Percentiles rank a stretch among this genome's conserved stretches.
Evolutionary conservation across 1,140 invertebrate species (phyloP).

Genomic region (Chelonus insularis): DNA sequence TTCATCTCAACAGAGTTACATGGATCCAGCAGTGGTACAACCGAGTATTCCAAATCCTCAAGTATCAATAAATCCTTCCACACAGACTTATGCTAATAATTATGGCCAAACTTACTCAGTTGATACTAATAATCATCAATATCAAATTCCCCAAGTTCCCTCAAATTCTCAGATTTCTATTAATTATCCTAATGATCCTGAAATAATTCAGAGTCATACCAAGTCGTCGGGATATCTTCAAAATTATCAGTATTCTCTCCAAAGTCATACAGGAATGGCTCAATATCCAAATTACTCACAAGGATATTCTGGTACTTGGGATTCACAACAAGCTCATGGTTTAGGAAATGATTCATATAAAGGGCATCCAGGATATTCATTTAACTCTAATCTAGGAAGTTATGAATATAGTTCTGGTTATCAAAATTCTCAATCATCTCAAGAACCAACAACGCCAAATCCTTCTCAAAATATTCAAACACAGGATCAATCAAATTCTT

Average conservation of each 20-base stretch:
- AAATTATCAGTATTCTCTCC: constrained; percentile 40
- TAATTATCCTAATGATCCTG: constrained; percentile 32
- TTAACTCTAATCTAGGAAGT: constrained; percentile 52
- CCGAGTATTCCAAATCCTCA: background rate
- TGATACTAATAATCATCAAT: constrained; percentile 3
- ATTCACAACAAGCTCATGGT: constrained; percentile 24
- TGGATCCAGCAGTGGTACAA: background rate
- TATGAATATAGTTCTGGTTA: constrained; percentile 64
- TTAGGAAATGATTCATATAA: constrained; percentile 54
- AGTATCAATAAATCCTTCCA: background rate
- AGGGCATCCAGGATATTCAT: constrained; percentile 62
- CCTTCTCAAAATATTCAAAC: constrained; percentile 48
- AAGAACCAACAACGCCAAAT: constrained; percentile 20
- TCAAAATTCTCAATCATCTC: constrained; percentile 30
- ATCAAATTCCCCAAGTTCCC: constrained; percentile 1
- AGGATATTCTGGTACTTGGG: constrained; percentile 33
- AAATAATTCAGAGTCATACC: constrained; percentile 53
- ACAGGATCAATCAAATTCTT: constrained; percentile 39
- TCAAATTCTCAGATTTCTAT: background rate
- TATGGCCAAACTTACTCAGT: constrained; percentile 5
- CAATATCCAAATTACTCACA: constrained; percentile 41
- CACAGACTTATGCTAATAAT: background rate
- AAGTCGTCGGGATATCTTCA: constrained; percentile 43
- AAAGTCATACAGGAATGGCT: constrained; percentile 32
- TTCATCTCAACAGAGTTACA: constrained; percentile 9